phyloP scores from a whole-genome alignment of 2,888 invertebrate genomes.

The Acrobasis suavella region DNA sequence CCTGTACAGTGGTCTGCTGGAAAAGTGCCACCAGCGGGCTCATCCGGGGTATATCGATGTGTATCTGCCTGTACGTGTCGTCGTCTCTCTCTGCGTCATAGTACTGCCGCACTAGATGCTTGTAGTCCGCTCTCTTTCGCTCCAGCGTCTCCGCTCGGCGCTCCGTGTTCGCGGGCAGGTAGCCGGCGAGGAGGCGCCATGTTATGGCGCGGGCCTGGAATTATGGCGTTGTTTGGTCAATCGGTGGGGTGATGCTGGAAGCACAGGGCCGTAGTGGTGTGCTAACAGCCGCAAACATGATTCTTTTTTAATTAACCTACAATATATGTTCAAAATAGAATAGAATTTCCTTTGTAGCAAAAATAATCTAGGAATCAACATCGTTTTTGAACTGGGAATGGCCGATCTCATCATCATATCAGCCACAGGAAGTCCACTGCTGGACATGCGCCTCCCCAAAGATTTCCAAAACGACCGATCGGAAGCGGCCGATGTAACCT shows the following conservation, averaged over 20 bases:
- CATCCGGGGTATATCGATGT: conserved; percentile 99
- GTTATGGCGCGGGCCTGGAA: conserved; percentile 83
- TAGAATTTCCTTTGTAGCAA: too few species aligned
- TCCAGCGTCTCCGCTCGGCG: conserved; percentile 93
- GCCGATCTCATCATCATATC: too few species aligned
- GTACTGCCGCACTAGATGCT: conserved; percentile 97
- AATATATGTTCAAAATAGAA: too few species aligned
- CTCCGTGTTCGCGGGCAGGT: conserved; percentile 96
- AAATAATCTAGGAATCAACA: too few species aligned
- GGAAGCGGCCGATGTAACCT: too few species aligned
- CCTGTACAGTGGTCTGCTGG: conserved; percentile 94
- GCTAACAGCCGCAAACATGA: too few species aligned
- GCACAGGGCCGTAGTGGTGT: too few species aligned
- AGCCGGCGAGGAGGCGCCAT: conserved; percentile 90
- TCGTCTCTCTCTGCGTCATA: conserved; percentile 93
- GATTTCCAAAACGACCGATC: too few species aligned
- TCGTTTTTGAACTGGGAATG: too few species aligned
- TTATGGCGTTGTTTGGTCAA: not conserved
- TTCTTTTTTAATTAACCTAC: too few species aligned
- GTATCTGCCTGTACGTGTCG: conserved; percentile 96
- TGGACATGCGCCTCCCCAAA: too few species aligned
- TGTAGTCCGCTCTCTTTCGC: conserved; percentile 97
- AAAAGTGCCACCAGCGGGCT: conserved; percentile 98
- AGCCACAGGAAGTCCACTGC: too few species aligned
- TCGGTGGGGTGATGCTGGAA: not conserved